Percentiles rank a stretch among this genome's conserved stretches.
phyloP scores from a whole-genome alignment of 2,888 invertebrate genomes.

The Drosophila greeni region DNA sequence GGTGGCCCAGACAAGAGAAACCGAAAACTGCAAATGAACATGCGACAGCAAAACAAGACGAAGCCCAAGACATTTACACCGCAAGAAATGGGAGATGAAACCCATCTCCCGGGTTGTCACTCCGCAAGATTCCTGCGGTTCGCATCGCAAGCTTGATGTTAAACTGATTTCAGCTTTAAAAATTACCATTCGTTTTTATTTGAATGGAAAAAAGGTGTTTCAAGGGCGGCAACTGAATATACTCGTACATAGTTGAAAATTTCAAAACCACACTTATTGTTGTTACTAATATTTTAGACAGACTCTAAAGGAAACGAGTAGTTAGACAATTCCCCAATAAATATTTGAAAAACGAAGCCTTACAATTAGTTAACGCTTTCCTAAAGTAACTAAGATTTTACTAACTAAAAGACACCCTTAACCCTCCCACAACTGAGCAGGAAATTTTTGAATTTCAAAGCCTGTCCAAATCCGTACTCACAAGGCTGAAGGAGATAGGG shows the following conservation, averaged over 20 bases:
- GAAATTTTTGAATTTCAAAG: neutral
- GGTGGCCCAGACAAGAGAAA: constrained; percentile 30
- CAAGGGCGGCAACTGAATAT: no score
- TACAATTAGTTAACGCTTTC: neutral
- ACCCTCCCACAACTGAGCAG: neutral
- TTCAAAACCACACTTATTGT: neutral
- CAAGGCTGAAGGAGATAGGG: neutral
- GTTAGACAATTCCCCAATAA: neutral
- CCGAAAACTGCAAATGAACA: constrained; percentile 64
- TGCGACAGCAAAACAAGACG: constrained; percentile 32
- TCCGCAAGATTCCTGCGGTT: neutral
- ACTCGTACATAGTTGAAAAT: neutral
- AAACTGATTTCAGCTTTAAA: neutral
- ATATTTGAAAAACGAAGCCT: neutral
- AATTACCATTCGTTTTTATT: neutral
- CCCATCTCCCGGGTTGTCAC: neutral
- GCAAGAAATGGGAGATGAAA: constrained; percentile 14
- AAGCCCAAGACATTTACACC: constrained; percentile 27
- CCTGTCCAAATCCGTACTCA: neutral
- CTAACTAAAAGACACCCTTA: neutral
- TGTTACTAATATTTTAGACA: neutral
- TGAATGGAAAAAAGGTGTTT: neutral
- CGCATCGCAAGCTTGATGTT: neutral
- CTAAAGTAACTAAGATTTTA: neutral
- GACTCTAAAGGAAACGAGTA: neutral